Percentiles rank a stretch among this genome's conserved stretches.
These are phyloP conservation scores for Actinia tenebrosa DNA, from an alignment of 64 coral and sea anemone species.

Conservation along the genomic window DNA sequence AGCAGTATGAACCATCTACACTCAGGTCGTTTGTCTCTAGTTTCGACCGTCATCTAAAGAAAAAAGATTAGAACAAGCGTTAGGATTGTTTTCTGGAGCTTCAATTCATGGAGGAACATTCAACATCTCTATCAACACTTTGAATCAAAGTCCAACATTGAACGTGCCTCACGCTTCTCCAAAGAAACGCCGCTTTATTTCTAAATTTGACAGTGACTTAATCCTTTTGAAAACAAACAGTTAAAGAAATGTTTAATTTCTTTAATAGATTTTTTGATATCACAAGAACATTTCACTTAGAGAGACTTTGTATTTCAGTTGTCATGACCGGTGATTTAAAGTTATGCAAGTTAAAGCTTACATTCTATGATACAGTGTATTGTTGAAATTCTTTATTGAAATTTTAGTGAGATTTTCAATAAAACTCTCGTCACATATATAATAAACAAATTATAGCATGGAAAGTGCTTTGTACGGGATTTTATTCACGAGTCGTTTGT, in stretches of 20 bases:
- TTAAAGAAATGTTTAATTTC: not conserved
- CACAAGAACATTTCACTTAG: not conserved
- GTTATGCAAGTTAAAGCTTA: too few species aligned
- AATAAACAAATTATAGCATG: too few species aligned
- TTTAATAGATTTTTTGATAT: not conserved
- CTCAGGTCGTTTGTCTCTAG: too few species aligned
- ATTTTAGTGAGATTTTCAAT: too few species aligned
- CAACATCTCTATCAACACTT: not conserved
- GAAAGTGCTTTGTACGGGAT: too few species aligned
- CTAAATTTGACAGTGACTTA: not conserved
- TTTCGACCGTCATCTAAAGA: not conserved
- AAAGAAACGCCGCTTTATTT: not conserved
- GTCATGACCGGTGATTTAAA: too few species aligned
- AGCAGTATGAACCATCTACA: too few species aligned
- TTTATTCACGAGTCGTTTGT: too few species aligned
- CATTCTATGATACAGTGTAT: too few species aligned
- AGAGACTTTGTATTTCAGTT: not conserved
- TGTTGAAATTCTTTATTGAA: too few species aligned
- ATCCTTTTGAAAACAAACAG: not conserved
- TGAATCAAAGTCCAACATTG: not conserved
- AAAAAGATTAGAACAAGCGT: not conserved
- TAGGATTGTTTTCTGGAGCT: not conserved
- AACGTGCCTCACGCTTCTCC: not conserved
- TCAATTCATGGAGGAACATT: not conserved
- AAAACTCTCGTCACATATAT: too few species aligned